phyloP scores from a whole-genome alignment of 2,797 vertebrate species.

The Typhlichthys eigenmanni region DNA sequence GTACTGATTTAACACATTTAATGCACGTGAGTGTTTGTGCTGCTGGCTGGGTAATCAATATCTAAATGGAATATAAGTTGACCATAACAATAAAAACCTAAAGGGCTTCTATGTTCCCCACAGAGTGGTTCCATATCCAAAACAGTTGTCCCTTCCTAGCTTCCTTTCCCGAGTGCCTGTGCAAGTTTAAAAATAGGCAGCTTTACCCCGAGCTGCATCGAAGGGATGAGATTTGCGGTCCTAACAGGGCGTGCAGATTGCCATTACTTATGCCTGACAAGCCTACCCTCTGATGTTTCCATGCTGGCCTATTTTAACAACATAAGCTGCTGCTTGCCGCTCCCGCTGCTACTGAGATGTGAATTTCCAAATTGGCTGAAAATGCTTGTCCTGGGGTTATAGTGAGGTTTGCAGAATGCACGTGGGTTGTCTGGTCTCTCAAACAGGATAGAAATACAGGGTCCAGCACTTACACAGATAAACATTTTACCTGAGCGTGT shows the following conservation, averaged over 20 bases:
- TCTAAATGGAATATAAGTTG: slow-evolving; percentile 3
- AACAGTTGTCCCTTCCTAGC: slow-evolving; percentile 41
- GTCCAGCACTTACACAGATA: slow-evolving; percentile 39
- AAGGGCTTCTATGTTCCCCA: slow-evolving; percentile 12
- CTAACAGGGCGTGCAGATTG: slow-evolving; percentile 79
- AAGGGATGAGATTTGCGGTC: slow-evolving; percentile 77
- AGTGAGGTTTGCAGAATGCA: slow-evolving; percentile 59
- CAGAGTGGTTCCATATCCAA: slow-evolving; percentile 36
- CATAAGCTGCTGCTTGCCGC: slow-evolving; percentile 73
- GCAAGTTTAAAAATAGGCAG: slow-evolving; percentile 80
- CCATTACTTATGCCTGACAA: slow-evolving; percentile 85
- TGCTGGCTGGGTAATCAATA: slow-evolving; percentile 5
- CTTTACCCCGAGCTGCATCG: slow-evolving; percentile 73
- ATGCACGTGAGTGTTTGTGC: slow-evolving; percentile 7
- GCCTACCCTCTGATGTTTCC: slow-evolving; percentile 80
- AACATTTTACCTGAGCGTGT: slow-evolving; percentile 52
- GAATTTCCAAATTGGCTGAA: slow-evolving; percentile 73
- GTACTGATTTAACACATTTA: slow-evolving; percentile 2
- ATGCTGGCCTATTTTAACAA: slow-evolving; percentile 81
- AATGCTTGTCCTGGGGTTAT: slow-evolving; percentile 75
- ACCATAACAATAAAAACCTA: slow-evolving; percentile 8
- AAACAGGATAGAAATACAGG: slow-evolving; percentile 43
- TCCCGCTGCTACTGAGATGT: slow-evolving; percentile 67
- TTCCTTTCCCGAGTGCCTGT: slow-evolving; percentile 52
- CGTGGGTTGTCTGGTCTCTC: slow-evolving; percentile 48